Evolutionary conservation across 1,140 invertebrate genomes (phyloP), one percentile per base, ranked within the genome.

Genomic region (Physella acuta): DNA sequence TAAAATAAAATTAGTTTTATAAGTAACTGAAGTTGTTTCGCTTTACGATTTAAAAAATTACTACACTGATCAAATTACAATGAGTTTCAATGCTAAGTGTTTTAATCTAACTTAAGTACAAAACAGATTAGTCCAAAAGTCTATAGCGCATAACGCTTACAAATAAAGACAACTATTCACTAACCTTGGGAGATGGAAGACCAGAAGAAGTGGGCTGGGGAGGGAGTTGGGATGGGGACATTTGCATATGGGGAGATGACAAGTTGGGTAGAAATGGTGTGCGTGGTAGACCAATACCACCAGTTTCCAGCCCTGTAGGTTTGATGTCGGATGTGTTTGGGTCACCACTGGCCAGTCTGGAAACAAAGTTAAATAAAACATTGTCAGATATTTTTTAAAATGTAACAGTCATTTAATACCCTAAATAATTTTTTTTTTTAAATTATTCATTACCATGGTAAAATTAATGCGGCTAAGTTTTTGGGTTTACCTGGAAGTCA

Each of bases 171-270:
- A 37, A 37, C 59, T 28, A 20, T 37, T n/a, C 5, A n/a, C 34
- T 62, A 2, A 79, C 68, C 62, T 80, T 79, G n/a, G 77, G 77
- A 39, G 79, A 80, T 26, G 72, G 75, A 56, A 73, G 67, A 11
- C 76, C 71, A 0, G 71, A 67, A 1, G 71, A 65, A 0, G 67
- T 71, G 20, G 70, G 67, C 14, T 67, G 37, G 11, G 62, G 60
- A 16, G 30, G 58, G 4, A 56, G 37, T 52, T 70, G 68, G 2
- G 68, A 65, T 14, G 74, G 72, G 16, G 70, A 68, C 63, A 65
- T 69, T 52, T 73, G 74, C 70, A 70, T 71, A 59, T 51, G 60
- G 24, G 75, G 63, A 26, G 74, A 71, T n/a, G 75, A 70, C 66
- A 76, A 67, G 34, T 68, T 66, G 24, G 53, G 49, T 17, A 49